phyloP scores from a whole-genome alignment of 2,113 vertebrate genomes.

The Lipotes vexillifer region DNA sequence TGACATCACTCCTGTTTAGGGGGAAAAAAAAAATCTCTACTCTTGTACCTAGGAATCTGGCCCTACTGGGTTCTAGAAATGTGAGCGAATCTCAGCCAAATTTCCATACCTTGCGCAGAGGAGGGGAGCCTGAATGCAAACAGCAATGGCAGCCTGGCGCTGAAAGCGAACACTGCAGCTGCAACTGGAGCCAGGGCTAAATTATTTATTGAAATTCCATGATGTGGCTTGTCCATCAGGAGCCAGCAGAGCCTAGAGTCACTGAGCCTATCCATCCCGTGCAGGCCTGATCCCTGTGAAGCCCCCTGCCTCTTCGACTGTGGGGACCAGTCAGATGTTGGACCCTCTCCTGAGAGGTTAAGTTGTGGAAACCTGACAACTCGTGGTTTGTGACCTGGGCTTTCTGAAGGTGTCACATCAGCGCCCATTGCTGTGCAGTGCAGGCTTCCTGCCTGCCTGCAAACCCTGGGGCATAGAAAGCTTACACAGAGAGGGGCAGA shows the following conservation, averaged over 20 bases:
- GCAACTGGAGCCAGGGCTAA: slow-evolving; percentile 79
- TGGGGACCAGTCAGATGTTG: background rate
- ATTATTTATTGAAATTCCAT: slow-evolving; percentile 89
- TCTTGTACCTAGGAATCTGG: slow-evolving; percentile 51
- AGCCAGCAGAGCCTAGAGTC: slow-evolving; percentile 40
- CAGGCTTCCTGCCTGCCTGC: background rate
- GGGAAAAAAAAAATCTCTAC: slow-evolving; percentile 44
- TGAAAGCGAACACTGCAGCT: slow-evolving; percentile 79
- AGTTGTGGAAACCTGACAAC: background rate
- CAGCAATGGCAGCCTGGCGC: slow-evolving; percentile 69
- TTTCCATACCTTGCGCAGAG: slow-evolving; percentile 64
- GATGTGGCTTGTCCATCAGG: slow-evolving; percentile 69
- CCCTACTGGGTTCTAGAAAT: slow-evolving; percentile 49
- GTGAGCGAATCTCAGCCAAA: slow-evolving; percentile 70
- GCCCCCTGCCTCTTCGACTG: background rate
- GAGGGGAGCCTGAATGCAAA: slow-evolving; percentile 43
- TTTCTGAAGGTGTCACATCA: background rate
- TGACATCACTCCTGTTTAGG: slow-evolving; percentile 32
- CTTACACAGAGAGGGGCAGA: background rate
- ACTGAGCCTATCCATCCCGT: background rate
- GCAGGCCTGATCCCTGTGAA: background rate
- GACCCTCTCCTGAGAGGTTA: background rate
- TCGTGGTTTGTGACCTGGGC: background rate
- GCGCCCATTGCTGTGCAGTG: background rate
- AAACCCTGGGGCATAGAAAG: background rate